Evolutionary conservation across 2,888 invertebrate genomes (phyloP).

Genomic region (Melikaiella ostensackeni): DNA sequence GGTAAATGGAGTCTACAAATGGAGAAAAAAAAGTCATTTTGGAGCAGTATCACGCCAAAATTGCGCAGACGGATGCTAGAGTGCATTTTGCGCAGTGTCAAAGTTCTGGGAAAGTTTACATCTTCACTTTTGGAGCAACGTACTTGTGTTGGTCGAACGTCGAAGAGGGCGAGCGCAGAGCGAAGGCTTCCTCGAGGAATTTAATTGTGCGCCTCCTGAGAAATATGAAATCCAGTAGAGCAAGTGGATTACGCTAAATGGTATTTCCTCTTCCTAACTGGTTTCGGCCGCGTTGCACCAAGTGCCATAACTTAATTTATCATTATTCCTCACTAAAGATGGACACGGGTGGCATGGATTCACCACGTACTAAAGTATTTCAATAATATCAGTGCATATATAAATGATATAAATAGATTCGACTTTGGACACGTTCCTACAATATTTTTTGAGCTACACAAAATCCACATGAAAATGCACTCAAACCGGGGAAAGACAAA

Average conservation of each 20-base stretch:
- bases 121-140: constrained; percentile 17
- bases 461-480: constrained; percentile 13
- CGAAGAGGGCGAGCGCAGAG: constrained; percentile 6
- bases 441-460: constrained; percentile 6
- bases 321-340: constrained; percentile 21
- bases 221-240: constrained; percentile 9
- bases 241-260: constrained; percentile 3
- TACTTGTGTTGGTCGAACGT: constrained; percentile 21
- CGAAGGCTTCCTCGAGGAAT: constrained; percentile 2
- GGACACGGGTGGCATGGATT: constrained; percentile 12
- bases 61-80: constrained; percentile 5
- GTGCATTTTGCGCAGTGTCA: constrained; percentile 13
- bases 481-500: constrained; percentile 2
- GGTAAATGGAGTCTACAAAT: neutral
- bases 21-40: neutral
- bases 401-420: constrained; percentile 27
- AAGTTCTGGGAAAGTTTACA: constrained; percentile 14
- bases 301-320: constrained; percentile 22
- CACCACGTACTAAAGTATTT: constrained; percentile 22
- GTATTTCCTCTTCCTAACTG: constrained; percentile 19
- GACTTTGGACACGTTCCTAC: constrained; percentile 31
- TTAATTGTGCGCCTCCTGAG: neutral
- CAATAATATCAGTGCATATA: constrained; percentile 35
- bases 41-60: neutral
- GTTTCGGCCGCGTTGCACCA: constrained; percentile 21